Conservation (phyloP, 2,888 invertebrate species). For the Coronaproctus castanopsis region DNA sequence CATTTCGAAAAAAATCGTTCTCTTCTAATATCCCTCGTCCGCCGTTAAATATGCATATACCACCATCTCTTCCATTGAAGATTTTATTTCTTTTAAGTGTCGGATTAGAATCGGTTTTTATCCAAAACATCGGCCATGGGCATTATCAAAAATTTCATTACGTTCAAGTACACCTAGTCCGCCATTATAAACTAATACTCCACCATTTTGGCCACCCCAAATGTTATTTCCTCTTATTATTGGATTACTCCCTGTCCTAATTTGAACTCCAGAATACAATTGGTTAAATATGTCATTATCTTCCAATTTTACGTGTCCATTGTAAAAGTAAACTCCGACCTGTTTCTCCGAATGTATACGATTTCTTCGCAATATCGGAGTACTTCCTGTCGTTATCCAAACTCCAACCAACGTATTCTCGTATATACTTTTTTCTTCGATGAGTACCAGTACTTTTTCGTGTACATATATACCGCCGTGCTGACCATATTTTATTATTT, state of each 20-base stretch:
- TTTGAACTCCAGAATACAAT: constrained; percentile 96
- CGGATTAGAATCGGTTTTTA: constrained; percentile 98
- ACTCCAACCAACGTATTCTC: constrained; percentile 77
- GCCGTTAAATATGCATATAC: constrained; percentile 98
- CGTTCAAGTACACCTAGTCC: constrained; percentile 91
- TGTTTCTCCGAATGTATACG: constrained; percentile 98
- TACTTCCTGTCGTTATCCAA: constrained; percentile 82
- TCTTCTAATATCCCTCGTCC: constrained; percentile 82
- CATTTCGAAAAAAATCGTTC: constrained; percentile 92
- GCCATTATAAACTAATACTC: constrained; percentile 93
- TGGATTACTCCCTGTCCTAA: constrained; percentile 93
- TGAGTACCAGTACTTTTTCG: constrained; percentile 93
- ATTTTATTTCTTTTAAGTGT: constrained; percentile 91
- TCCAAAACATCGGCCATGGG: constrained; percentile 98
- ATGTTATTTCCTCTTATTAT: constrained; percentile 94
- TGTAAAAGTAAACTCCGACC: constrained; percentile 96
- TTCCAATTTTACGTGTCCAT: constrained; percentile 94
- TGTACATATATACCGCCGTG: constrained; percentile 99
- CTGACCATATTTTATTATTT: constrained; percentile 97
- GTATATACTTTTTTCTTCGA: constrained; percentile 96
- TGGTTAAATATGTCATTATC: constrained; percentile 99
- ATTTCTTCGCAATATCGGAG: constrained; percentile 84
- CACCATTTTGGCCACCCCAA: constrained; percentile 99
- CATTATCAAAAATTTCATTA: constrained; percentile 98
- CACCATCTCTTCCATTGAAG: constrained; percentile 92